phyloP scores from a whole-genome alignment of 2,888 invertebrate genomes.

The Hemaris fuciformis region DNA sequence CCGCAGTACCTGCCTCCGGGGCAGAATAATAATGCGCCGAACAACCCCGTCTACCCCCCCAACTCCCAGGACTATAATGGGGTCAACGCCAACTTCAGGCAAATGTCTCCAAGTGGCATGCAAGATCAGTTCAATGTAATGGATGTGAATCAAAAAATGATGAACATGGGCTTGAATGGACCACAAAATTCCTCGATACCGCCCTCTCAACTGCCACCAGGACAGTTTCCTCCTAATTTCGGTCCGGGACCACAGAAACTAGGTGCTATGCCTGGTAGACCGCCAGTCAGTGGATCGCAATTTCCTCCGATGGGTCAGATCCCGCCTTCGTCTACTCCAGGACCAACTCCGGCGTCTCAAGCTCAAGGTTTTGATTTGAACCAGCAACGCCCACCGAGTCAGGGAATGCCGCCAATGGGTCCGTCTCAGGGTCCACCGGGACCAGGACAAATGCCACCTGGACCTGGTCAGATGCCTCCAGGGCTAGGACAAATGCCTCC shows the following conservation, averaged over 20 bases:
- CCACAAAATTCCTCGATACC: conserved; percentile 59
- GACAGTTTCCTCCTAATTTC: conserved; percentile 53
- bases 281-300: conserved; percentile 46
- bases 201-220: conserved; percentile 57
- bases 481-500: conserved; percentile 18
- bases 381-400: conserved; percentile 44
- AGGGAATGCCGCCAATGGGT: conserved; percentile 29
- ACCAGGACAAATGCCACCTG: conserved; percentile 30
- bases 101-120: conserved; percentile 56
- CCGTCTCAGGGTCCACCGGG: conserved; percentile 25
- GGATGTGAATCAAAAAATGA: conserved; percentile 74
- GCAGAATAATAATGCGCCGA: conserved; percentile 71
- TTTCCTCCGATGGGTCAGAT: conserved; percentile 45
- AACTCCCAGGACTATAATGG: conserved; percentile 68
- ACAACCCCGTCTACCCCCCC: conserved; percentile 63
- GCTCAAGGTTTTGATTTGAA: conserved; percentile 35
- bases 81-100: conserved; percentile 64
- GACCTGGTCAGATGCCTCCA: conserved; percentile 33
- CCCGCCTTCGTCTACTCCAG: conserved; percentile 45
- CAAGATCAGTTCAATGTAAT: conserved; percentile 46
- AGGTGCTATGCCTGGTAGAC: conserved; percentile 34
- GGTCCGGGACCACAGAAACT: conserved; percentile 40
- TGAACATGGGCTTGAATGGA: conserved; percentile 68
- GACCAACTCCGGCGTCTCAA: conserved; percentile 33
- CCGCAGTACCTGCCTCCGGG: conserved; percentile 74